Base-by-base conservation (phyloP, 2,888 invertebrate genomes). In the Geotrupes spiniger region DNA sequence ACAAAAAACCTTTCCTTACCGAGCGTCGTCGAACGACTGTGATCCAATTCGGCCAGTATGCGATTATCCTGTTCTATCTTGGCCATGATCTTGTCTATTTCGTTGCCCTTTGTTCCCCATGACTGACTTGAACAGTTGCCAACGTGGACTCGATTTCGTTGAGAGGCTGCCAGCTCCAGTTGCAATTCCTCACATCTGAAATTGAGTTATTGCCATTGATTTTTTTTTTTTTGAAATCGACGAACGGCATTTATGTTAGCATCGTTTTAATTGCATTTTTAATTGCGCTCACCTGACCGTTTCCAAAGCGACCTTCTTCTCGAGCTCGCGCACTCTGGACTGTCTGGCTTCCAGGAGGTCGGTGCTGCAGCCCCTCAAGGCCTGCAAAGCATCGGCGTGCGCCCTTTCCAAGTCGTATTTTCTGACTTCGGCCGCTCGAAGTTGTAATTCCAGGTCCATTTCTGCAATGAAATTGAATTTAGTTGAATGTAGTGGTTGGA, bases 31-130 rank as follows among this genome's bases (percentile, higher is more conserved):
- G 84, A 82, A 69, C 90, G 81, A 61, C 86, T 84, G 72, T 90
- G 90, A 72, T 94, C 93, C 67, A 93, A 76, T 71, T 94, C 93
- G 57, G 93, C 92, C 67, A 93, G 79, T 64, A 93, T 89, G 63
- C 89, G 81, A 76, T 89, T 88, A 76, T 86, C 86, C 75, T 92
- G 93, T 75, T 93, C 92, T 66, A 94, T 91, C 79, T 93, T 93
- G 61, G 92, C 92, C 89, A 94, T 92, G 72, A 94, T 91, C 68
- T 91, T 82, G 74, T 93, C 92, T 71, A 93, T 92, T 77, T 93
- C 92, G 31, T 85, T 82, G 71, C 69, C 65, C 65, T 73, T 73
- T 59, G 64, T 62, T 55, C 82, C 83, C 60, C 51, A 72, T n/a
- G 25, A n/a, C 39, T 44, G 45, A 27, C 28, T 16, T 25, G 46